Evolutionary conservation across 2,113 vertebrate genomes (phyloP), one percentile per base, ranked within the genome.

Genomic region (Pteropus alecto): DNA sequence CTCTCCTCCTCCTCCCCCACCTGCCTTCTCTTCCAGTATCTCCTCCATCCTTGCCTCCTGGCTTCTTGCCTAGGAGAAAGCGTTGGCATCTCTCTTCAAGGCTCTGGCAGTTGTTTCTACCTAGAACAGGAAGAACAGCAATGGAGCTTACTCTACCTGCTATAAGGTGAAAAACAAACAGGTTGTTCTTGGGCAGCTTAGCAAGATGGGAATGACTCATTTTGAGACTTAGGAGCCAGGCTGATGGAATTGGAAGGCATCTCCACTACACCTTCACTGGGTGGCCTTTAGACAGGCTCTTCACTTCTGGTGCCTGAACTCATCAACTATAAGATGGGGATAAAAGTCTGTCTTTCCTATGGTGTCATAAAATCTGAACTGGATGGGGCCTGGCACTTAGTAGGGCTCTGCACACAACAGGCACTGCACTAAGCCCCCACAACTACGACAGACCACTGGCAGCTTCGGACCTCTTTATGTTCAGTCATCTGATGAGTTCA

Each of bases 1-100:
- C 7, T 18, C 11, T 46, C 8, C 6, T 28, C 24, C 8, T 10
- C 24, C 8, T 10, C 22, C 2, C 2, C 12, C 2, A 18, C 2
- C 22, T 65, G 30, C 3, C 0, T 76, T 33, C 19, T 15, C 60
- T 70, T 70, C 33, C 15, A 48, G 41, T 48, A 35, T 51, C 58
- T 41, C 8, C 8, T 35, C 70, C 18, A 14, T 11, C 13, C 54
- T 56, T 18, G 16, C 67, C 28, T 91, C 43, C 35, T 22, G 46
- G 33, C 21, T 43, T 67, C 48, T 41, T 6, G 12, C 67, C 35
- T 22, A 30, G 33, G 38, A 90, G 54, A 54, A 84, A 61, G 28
- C 56, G 5, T 28, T 60, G 58, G 63, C 1, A 11, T 85, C 63
- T 85, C 78, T 93, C 54, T 30, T 33, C 77, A 43, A 67, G 74